Evolutionary conservation across 2,888 invertebrate genomes (phyloP), one percentile per base, ranked within the genome.

Genomic region (Harpalus rufipes): DNA sequence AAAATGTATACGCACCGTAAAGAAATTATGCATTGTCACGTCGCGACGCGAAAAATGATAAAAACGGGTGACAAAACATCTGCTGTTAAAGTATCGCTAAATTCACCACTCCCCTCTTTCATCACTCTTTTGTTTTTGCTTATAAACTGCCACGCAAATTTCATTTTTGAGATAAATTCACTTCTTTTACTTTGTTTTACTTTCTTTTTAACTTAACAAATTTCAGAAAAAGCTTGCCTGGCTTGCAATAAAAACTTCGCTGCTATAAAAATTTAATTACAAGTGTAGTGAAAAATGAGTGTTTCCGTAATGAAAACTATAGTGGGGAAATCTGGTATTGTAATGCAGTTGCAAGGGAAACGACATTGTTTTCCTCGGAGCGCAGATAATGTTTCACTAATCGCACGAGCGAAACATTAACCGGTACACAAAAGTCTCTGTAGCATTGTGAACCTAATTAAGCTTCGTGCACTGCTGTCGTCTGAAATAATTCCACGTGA

Each of bases 401-500:
- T 79, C 79, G 79, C 39, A 79, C 58, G 39, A 32, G 32, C 79
- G 39, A 79, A 78, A 58, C 79, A 79, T 79, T 79, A 56, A 59
- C 41, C 6, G 41, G 41, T 74, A 51, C 58, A 61, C 79, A 59
- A 58, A 79, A 79, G 58, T 79, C 25, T 39, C 32, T 39, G 79
- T 58, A 79, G 32, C 61, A 59, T 58, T 39, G 41, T 32, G 39
- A 61, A 79, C 25, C 79, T 79, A 79, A 79, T 79, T 79, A 79
- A 79, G 61, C 61, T 79, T 7, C 63, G 63, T 63, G 39, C 39
- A 68, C 68, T 41, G 68, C n/a, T 14, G 32, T 74, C 59, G 61
- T 61, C 16, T 32, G 79, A 39, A 61, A 79, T 79, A 61, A 61
- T 79, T 79, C 16, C 61, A 58, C 25, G 78, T 59, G 59, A 58